Percentiles rank a stretch among this genome's conserved stretches.
Evolutionary conservation across 1,140 invertebrate genomes (phyloP).

Genomic region (Drosophila grimshawi): DNA sequence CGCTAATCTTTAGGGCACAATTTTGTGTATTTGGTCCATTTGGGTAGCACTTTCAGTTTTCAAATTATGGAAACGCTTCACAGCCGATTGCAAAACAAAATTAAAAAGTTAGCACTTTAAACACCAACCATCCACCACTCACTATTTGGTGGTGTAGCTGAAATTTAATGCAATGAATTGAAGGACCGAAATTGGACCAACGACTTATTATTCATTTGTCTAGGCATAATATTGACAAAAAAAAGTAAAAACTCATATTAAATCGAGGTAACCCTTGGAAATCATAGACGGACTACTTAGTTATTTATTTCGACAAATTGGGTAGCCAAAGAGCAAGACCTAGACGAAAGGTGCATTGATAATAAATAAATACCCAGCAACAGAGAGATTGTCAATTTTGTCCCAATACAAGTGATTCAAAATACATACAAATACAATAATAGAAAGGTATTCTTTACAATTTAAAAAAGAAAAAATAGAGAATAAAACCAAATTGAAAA

Average conservation of each 20-base stretch:
- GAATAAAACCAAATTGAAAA: too few relatives aligned
- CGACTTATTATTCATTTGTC: slow-evolving; percentile 44
- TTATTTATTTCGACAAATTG: neutral
- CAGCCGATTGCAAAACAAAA: neutral
- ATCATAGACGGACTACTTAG: neutral
- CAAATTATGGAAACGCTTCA: slow-evolving; percentile 8
- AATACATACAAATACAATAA: neutral
- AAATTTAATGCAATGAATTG: slow-evolving; percentile 53
- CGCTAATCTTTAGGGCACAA: slow-evolving; percentile 28
- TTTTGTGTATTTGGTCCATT: slow-evolving; percentile 36
- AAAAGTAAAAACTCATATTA: neutral
- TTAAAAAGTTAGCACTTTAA: slow-evolving; percentile 3
- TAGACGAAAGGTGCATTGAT: neutral
- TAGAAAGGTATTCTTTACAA: neutral
- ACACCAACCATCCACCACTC: neutral
- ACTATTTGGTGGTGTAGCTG: slow-evolving; percentile 13
- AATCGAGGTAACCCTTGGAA: neutral
- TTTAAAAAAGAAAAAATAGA: too few relatives aligned
- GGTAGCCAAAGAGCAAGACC: neutral
- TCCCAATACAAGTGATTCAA: neutral
- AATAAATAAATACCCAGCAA: neutral
- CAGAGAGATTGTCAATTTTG: neutral
- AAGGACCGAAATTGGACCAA: neutral
- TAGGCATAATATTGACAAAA: slow-evolving; percentile 38
- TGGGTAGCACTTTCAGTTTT: slow-evolving; percentile 62